Base-by-base conservation (phyloP, 2,888 invertebrate species). In the Apamea epomidion region DNA sequence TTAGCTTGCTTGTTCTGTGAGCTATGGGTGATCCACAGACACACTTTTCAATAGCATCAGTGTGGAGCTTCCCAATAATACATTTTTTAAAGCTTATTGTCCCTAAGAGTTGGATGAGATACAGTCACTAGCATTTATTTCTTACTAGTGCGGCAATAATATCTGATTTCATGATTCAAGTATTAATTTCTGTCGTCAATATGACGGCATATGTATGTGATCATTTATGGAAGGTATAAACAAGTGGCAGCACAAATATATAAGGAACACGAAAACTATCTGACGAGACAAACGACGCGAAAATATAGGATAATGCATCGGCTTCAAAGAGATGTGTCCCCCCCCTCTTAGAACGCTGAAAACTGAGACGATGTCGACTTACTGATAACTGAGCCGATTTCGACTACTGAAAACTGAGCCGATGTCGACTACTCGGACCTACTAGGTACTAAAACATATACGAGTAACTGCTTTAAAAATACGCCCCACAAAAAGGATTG, bases 401-500 rank as follows among this genome's bases (percentile, higher is more conserved):
- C 32, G 32, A 32, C 32, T 32, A 8, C 8, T 21, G 54, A 58
- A 58, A 58, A 25, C 54, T 21, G 54, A 21, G 21, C 21, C 54
- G 8, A 21, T 21, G 21, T 21, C 7, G 54, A 54, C 54, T 54
- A 21, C 21, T 21, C 21, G 8, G 21, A 25, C 25, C 32, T 14
- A 51, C 21, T 51, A 32, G 70, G 8, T 70, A 71, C 45, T 48
- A 37, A 60, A 76, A 67, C 16, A 42, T 32, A 21, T 70, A 60
- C 58, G 21, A 21, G 62, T 60, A 62, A 42, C 16, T 51, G 18
- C 18, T 72, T 60, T 25, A 65, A 78, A 78, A 73, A 82, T 45
- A 62, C 16, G 72, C 51, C 76, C 51, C 45, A 16, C 18, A 78
- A 78, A 82, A 79, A 65, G 54, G 64, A 69, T 29, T 25, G 65